Base-by-base conservation (phyloP, 2,113 vertebrate genomes). In the Microtus ochrogaster region DNA sequence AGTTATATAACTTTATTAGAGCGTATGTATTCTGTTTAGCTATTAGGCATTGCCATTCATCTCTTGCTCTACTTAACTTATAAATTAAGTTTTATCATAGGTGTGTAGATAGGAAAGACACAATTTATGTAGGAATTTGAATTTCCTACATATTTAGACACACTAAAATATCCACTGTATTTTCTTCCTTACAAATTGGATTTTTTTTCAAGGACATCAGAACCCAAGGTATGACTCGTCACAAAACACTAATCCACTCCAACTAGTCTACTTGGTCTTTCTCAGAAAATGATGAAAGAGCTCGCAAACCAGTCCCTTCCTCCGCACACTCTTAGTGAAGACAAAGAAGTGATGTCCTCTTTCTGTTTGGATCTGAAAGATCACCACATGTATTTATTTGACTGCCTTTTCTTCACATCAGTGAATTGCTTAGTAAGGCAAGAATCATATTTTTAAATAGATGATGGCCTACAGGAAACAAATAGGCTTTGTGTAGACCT, bases 371-470 rank as follows among this genome's bases (percentile, higher is more conserved):
- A 94, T 19, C 47, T 83, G 33, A 81, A 97, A 87, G 61, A 92
- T 73, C 47, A 76, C 30, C 39, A 41, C 92, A 52, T 93, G 63
- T 96, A 96, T 76, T 92, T 17, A 78, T 95, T 84, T 73, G 78
- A 41, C 61, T 96, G 97, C 89, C 91, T 98, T 94, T 91, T 83
- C 52, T 58, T 96, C 92, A 44, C 1, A 78, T 78, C 76, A 82
- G 33, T 78, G 96, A 49, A 72, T 83, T 94, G 5, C 72, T 91
- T 94, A 90, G 61, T 74, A 95, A 95, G 73, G 66, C 44, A 94
- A 61, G 65, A 92, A 96, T 92, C 24, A 47, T 63, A 44, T 33
- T 33, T 66, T 39, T 66, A 44, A 19, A 63, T 83, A 66, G 61
- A 24, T 9, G 4, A 2, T 47, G 86, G 12, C 17, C 65, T 44